A percentile compares a stretch with the other conserved stretches of the same genome.
Evolutionary conservation across 2,888 invertebrate genomes (phyloP).

Genomic region (Campoletis raptor): DNA sequence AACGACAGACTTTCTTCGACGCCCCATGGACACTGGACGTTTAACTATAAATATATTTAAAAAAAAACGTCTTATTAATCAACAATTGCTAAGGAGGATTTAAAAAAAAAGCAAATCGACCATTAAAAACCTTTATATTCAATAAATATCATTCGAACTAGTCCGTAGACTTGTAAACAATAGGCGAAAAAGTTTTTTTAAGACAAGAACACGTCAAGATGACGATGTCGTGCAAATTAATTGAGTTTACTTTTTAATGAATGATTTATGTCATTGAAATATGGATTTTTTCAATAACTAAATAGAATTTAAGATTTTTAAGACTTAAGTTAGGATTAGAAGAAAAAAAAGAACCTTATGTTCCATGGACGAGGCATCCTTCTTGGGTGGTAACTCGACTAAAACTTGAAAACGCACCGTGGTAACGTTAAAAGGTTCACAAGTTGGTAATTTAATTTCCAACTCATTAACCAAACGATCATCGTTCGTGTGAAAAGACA

Average conservation of each 20-base stretch:
- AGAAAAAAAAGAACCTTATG: conserved; percentile 87
- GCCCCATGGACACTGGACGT: conserved; percentile 93
- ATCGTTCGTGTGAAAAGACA: conserved; percentile 86
- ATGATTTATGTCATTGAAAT: too few relatives aligned
- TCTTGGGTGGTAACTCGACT: conserved; percentile 91
- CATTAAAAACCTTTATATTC: too few relatives aligned
- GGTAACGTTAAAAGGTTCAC: conserved; percentile 88
- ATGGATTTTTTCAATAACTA: too few relatives aligned
- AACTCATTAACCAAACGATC: conserved; percentile 81
- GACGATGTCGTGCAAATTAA: too few relatives aligned
- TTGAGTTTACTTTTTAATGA: too few relatives aligned
- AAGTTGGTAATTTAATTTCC: conserved; percentile 80
- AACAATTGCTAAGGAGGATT: background rate
- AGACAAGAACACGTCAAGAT: too few relatives aligned
- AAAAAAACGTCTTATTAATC: background rate
- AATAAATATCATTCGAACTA: background rate
- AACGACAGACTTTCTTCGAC: conserved; percentile 90
- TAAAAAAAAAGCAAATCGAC: background rate
- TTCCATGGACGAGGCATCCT: conserved; percentile 89
- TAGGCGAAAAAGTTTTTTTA: too few relatives aligned
- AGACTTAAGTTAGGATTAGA: background rate
- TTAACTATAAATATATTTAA: conserved; percentile 85
- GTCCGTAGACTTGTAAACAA: background rate
- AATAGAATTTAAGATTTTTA: too few relatives aligned
- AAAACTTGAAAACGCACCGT: conserved; percentile 89